Evolutionary conservation across 2,888 invertebrate species (phyloP).

Genomic region (Rotaria magnacalcarata): DNA sequence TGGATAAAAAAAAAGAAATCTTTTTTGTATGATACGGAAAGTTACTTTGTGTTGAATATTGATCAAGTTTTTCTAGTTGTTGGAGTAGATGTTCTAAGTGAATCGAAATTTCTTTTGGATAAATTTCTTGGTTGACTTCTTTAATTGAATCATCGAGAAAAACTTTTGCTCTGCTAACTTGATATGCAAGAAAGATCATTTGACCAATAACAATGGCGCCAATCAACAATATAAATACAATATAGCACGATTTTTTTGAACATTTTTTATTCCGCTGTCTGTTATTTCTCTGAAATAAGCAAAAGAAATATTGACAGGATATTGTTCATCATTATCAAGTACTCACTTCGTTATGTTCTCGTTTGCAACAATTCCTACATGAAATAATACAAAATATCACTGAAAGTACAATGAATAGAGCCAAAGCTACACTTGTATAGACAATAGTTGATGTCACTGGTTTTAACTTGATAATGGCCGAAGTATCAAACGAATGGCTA

Average conservation of each 20-base stretch:
- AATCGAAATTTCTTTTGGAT: conserved; percentile 1
- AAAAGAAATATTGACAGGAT: not conserved
- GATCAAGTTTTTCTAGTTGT: not conserved
- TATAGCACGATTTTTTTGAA: not conserved
- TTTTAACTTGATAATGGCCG: not conserved
- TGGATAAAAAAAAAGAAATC: too few relatives aligned
- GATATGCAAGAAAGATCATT: not conserved
- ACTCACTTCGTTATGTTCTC: not conserved
- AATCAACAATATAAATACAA: not conserved
- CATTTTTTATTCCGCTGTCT: not conserved
- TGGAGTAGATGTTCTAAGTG: not conserved
- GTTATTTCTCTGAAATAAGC: not conserved
- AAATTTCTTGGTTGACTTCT: conserved; percentile 6
- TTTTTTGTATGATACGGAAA: too few relatives aligned
- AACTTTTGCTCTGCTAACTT: not conserved
- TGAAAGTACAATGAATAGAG: conserved; percentile 1
- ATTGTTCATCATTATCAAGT: not conserved
- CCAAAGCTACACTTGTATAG: not conserved
- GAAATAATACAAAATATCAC: not conserved
- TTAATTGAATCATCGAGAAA: conserved; percentile 1
- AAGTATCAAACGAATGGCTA: not conserved
- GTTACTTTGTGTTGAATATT: not conserved
- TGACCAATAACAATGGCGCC: not conserved
- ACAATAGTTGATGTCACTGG: not conserved
- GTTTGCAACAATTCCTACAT: not conserved